A percentile compares a stretch with the other conserved stretches of the same genome.
These are phyloP conservation scores for Pseudococcus longispinus DNA, from an alignment of 2,888 invertebrate genomes.

Conservation along the genomic window DNA sequence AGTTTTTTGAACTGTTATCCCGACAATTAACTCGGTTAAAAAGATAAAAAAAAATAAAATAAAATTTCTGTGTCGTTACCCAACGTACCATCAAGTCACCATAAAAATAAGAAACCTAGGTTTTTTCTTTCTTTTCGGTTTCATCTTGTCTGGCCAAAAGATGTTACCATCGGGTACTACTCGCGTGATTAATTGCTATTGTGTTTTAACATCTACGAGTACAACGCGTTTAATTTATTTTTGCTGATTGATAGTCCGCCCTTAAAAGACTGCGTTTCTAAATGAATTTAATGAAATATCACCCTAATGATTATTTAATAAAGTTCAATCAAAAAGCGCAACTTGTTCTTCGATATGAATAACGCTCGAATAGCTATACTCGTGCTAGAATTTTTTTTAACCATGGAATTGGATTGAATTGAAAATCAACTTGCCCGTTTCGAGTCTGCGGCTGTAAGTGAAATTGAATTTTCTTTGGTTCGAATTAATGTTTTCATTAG, in stretches of 20 bases:
- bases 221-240: constrained; percentile 12
- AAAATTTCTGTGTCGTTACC: background rate
- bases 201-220: background rate
- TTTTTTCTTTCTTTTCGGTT: background rate
- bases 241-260: constrained; percentile 20
- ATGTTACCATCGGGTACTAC: background rate
- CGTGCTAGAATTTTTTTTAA: background rate
- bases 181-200: constrained; percentile 27
- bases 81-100: background rate
- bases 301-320: constrained; percentile 31
- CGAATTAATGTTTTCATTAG: background rate
- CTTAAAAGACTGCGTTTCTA: background rate
- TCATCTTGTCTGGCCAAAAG: background rate
- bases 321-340: background rate
- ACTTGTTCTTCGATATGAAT: background rate
- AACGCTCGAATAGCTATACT: background rate
- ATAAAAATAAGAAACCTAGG: background rate
- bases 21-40: background rate
- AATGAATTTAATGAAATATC: constrained; percentile 13
- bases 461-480: background rate
- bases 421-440: background rate
- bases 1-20: background rate
- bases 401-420: background rate
- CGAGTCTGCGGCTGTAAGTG: background rate
- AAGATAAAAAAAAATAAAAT: background rate